Evolutionary conservation across 35 echinoderm and acorn worm species (phyloP), one percentile per base, ranked within the genome.

Genomic region (Chiridota heheva): DNA sequence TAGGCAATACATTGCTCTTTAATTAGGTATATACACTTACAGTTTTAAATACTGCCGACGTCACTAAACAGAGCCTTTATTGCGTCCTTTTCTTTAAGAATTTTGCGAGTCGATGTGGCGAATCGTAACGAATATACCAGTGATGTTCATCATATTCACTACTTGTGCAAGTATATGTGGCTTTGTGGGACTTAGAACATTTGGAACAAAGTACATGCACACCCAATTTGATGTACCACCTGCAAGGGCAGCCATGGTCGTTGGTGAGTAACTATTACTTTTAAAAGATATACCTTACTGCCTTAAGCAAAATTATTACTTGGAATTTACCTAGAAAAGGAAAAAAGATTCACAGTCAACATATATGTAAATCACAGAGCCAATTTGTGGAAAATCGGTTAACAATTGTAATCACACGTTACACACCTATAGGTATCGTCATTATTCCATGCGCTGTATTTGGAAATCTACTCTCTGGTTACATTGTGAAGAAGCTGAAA

Each of bases 391-490:
- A n/a, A n/a, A n/a, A n/a, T n/a, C n/a, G n/a, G n/a, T n/a, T n/a
- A n/a, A n/a, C n/a, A n/a, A n/a, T n/a, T n/a, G n/a, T n/a, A n/a
- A n/a, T n/a, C n/a, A n/a, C n/a, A n/a, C n/a, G n/a, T n/a, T n/a
- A n/a, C n/a, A n/a, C n/a, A n/a, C n/a, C 20, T 61, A 24, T 35
- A 96, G 93, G 93, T 61, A 83, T 90, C 20, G 91, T 91, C 42
- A 69, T 87, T 29, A 61, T 88, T 15, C 93, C 93, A 13, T 82
- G 88, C 15, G 61, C 83, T 1, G 60, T 91, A 32, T 60, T 91
- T 42, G 88, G 93, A 18, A 96, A 82, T 57, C 42, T 96, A 31
- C 36, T 85, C 13, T 77, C 83, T 2, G 78, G 93, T 48, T 56
- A 87, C 18, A 82, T 90, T 49, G 84, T 91, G 5, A 90, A 86